Conservation (phyloP, 2,797 vertebrate genomes). For the Hypotaenidia philippensis region DNA sequence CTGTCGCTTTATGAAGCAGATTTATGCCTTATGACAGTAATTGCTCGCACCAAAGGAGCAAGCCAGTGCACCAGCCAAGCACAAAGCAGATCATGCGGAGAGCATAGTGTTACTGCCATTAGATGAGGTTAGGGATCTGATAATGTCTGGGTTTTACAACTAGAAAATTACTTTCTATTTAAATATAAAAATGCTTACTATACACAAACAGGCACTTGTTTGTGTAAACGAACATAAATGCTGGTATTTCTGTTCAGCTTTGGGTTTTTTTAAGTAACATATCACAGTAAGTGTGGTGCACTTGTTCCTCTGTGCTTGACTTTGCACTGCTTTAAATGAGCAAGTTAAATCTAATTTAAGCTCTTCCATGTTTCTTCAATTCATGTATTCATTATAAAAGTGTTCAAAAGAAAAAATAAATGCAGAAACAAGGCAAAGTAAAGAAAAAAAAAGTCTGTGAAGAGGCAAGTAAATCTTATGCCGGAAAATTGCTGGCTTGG, state of each 20-base stretch:
- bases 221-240: background rate
- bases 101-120: background rate
- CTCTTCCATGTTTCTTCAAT: background rate
- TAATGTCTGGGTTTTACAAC: background rate
- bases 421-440: background rate
- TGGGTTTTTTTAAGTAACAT: background rate
- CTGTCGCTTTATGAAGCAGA: constrained; percentile 11
- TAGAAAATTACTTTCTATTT: background rate
- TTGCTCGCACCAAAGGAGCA: constrained; percentile 27
- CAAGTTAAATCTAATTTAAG: background rate
- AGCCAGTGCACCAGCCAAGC: background rate
- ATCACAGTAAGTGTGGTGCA: background rate
- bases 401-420: background rate
- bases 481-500: background rate
- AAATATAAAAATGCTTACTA: background rate
- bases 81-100: background rate
- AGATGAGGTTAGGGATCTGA: background rate
- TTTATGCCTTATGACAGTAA: constrained; percentile 49
- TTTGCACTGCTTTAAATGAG: background rate
- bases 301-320: background rate
- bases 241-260: background rate
- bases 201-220: background rate
- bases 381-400: background rate
- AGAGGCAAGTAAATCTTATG: background rate
- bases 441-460: background rate